Evolutionary conservation across 2,888 invertebrate species (phyloP), one percentile per base, ranked within the genome.

Genomic region (Sphecodes monilicornis): DNA sequence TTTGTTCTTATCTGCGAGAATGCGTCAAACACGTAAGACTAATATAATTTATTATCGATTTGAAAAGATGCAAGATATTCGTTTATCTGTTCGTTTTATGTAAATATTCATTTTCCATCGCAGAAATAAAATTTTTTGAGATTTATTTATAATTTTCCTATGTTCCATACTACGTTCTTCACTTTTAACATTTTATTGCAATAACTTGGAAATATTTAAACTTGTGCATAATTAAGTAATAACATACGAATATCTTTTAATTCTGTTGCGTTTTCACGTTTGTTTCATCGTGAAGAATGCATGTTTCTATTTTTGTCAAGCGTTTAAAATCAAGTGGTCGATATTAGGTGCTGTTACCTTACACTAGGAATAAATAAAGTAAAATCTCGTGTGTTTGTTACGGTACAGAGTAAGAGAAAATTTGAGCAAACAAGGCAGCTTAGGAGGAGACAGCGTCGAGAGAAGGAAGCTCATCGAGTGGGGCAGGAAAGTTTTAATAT

Each of bases 401-500:
- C 26, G 26, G n/a, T 26, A 13, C 13, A 26, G 13, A 26, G 57
- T 57, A 26, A 26, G 60, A 16, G 60, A 60, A 60, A 60, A 60
- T 50, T 50, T 50, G 50, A 0, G n/a, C 22, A n/a, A 50, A 50
- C 50, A 10, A n/a, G 22, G n/a, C 22, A 50, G 50, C n/a, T 50
- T 22, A n/a, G 22, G 10, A 22, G 50, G 10, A 10, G 50, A 10
- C 50, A n/a, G 18, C 6, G 18, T 46, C 46, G 50, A 8, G 22
- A 16, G 60, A 60, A 29, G 60, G 13, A 16, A 6, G 29, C 29
- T 60, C 29, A 6, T 29, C 6, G 29, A 29, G 26, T 2, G 16
- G 60, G 2, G n/a, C 16, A 1, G 50, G 76, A 77, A 76, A 26
- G 69, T 84, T 66, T 36, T 66, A 32, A 64, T 64, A 64, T 64